phyloP scores from a whole-genome alignment of 2,113 vertebrate species.

The Oryzias celebensis region DNA sequence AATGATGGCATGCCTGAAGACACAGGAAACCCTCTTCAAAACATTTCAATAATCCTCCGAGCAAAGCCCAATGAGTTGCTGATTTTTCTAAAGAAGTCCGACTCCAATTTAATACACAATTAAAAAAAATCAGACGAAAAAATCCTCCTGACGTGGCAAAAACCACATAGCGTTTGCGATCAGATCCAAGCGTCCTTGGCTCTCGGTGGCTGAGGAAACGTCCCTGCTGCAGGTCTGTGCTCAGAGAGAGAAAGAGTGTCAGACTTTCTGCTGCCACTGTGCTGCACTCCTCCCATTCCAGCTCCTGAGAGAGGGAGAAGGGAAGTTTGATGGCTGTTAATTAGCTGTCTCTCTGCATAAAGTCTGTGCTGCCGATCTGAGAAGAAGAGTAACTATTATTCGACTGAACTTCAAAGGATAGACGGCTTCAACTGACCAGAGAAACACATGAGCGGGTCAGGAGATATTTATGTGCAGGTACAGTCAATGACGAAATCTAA shows the following conservation, averaged over 20 bases:
- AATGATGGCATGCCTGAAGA: slow-evolving; percentile 7
- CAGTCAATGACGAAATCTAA: no score
- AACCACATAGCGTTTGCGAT: slow-evolving; percentile 8
- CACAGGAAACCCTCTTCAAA: slow-evolving; percentile 6
- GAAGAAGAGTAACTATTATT: slow-evolving; percentile 54
- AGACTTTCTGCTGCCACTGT: slow-evolving; percentile 63
- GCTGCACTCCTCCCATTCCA: slow-evolving; percentile 55
- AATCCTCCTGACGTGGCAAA: slow-evolving; percentile 30
- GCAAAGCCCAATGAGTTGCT: slow-evolving; percentile 29
- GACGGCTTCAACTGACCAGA: slow-evolving; percentile 29
- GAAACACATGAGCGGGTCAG: no score
- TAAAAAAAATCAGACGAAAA: neutral
- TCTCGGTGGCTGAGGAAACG: slow-evolving; percentile 28
- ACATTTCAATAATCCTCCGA: slow-evolving; percentile 16
- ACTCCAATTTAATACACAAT: slow-evolving; percentile 16
- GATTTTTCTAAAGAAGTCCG: slow-evolving; percentile 24
- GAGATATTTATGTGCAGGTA: no score
- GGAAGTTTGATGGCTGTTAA: slow-evolving; percentile 73
- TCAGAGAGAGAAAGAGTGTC: slow-evolving; percentile 56
- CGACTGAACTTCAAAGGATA: slow-evolving; percentile 49
- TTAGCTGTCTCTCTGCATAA: slow-evolving; percentile 67
- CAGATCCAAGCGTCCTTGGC: slow-evolving; percentile 22
- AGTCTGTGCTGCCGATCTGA: slow-evolving; percentile 46
- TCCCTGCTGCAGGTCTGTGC: slow-evolving; percentile 57
- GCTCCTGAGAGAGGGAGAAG: slow-evolving; percentile 42